Evolutionary conservation across 2,113 vertebrate species (phyloP).

Genomic region (Pterocles gutturalis): DNA sequence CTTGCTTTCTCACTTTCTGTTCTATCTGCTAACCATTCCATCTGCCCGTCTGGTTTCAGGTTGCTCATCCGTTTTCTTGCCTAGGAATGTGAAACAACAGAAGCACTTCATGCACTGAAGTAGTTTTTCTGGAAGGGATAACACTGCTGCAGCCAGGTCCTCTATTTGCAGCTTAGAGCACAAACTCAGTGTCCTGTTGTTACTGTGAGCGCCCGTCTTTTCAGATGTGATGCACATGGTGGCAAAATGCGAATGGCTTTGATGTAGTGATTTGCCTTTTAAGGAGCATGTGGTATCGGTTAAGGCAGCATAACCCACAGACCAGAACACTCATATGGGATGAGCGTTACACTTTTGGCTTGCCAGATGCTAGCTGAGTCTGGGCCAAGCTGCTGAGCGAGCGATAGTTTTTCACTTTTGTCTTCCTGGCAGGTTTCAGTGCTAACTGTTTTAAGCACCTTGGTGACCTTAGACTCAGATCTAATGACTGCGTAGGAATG

Average conservation of each 20-base stretch:
- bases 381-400: background rate
- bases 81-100: background rate
- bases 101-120: background rate
- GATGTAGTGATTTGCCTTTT: conserved; percentile 3
- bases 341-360: background rate
- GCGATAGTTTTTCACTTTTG: background rate
- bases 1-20: background rate
- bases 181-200: background rate
- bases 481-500: background rate
- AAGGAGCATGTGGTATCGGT: background rate
- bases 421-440: background rate
- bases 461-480: background rate
- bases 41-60: background rate
- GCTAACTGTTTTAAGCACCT: background rate
- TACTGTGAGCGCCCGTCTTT: background rate
- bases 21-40: background rate
- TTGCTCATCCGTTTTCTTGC: conserved; percentile 33
- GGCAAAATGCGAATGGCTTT: background rate
- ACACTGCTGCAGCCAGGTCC: background rate
- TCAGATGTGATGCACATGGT: background rate
- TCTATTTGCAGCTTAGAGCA: background rate
- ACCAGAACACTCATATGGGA: background rate
- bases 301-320: background rate
- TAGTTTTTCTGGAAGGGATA: background rate
- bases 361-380: background rate